Conservation (phyloP, 2,797 vertebrate genomes). For the Hydrolagus colliei region DNA sequence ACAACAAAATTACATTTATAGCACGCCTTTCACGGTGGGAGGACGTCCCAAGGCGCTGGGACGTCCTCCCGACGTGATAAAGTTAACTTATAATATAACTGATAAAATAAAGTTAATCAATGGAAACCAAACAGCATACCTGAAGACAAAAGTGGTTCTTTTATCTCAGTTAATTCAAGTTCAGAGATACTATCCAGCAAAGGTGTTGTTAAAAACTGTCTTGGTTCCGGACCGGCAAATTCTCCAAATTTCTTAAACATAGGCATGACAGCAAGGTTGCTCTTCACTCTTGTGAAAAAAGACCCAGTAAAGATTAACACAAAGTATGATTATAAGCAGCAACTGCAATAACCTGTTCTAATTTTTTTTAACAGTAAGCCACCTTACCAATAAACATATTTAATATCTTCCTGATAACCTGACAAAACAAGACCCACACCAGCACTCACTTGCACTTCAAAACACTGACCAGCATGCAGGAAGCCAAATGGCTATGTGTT, state of each 20-base stretch:
- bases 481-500: background rate
- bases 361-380: background rate
- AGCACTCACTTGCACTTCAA: too few species aligned
- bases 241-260: constrained; percentile 5
- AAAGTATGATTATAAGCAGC: constrained; percentile 1
- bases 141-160: background rate
- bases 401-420: too few species aligned
- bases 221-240: constrained; percentile 38
- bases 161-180: constrained; percentile 40
- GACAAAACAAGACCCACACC: too few species aligned
- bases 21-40: too few species aligned
- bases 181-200: constrained; percentile 49
- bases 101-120: too few species aligned
- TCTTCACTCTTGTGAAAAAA: constrained; percentile 47
- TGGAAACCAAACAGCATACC: constrained; percentile 3
- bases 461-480: too few species aligned
- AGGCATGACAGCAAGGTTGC: constrained; percentile 52
- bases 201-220: constrained; percentile 44
- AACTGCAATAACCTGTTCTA: constrained; percentile 34
- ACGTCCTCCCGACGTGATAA: too few species aligned
- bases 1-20: too few species aligned
- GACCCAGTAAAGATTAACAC: background rate
- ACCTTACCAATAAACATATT: too few species aligned
- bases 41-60: too few species aligned
- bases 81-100: too few species aligned